Base-by-base conservation (phyloP, 2,113 vertebrate genomes). In the Eleginops maclovinus region DNA sequence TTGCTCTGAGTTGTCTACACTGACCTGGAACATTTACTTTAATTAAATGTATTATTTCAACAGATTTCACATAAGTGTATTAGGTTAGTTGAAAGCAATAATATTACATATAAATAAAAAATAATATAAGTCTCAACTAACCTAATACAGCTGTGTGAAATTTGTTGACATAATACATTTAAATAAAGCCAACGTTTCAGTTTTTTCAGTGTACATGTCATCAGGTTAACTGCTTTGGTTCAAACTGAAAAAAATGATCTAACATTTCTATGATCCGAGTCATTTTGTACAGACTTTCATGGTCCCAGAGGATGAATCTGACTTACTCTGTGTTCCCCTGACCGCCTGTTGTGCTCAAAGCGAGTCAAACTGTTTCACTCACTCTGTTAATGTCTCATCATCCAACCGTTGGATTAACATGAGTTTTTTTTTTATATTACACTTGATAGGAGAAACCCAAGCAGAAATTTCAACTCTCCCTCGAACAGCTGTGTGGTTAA, bases 401-500 rank as follows among this genome's bases (percentile, higher is more conserved):
- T 14, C 4, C 7, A 41, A 24, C 11, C 8, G 22, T 21, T 53
- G 50, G 50, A 53, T 53, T 9, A n/a, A n/a, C n/a, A n/a, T n/a
- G n/a, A n/a, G n/a, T n/a, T n/a, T n/a, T 36, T 36, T 1, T 36
- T 36, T 36, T 36, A 36, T 17, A 66, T 71, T 56, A 51, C 36
- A 1, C 31, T 26, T 49, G 8, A 21, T 55, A n/a, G 53, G 61
- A 51, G 68, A 46, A 47, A 12, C 16, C 2, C 17, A 47, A 72
- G 62, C 46, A 63, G 44, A 83, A 36, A 47, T 58, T 28, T 31
- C 62, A n/a, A n/a, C 28, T 63, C 54, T 86, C 67, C 82, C 56
- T 79, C 46, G 12, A 91, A 82, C 89, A 90, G 87, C 87, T 94
- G 88, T 78, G 54, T 59, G 79, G 66, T 81, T 72, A 89, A 41